Evolutionary conservation across 2,113 vertebrate genomes (phyloP), one percentile per base, ranked within the genome.

Genomic region (Austrofundulus limnaeus): DNA sequence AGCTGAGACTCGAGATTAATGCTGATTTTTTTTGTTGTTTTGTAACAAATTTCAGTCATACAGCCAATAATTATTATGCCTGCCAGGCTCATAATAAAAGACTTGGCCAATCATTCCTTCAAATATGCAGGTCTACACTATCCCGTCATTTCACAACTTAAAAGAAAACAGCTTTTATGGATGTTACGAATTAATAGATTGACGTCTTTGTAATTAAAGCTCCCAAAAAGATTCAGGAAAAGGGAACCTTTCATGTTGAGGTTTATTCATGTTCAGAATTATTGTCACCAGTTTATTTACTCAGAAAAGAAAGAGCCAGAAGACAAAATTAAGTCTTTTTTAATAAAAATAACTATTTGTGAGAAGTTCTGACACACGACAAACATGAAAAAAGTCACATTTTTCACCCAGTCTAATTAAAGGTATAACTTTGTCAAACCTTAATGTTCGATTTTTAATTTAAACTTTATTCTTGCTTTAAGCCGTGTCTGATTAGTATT

Each of bases 381-480:
- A 34, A 10, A 2, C 8, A 10, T 34, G 31, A 9, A 8, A 34
- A 10, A 5, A 34, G 31, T 34, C 8, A 34, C 5, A 34, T 34
- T 34, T 34, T 34, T 34, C 5, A 10, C 31, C 31, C 31, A 34
- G 28, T 28, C 28, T n/a, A 43, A 43, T n/a, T 1, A 31, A 52
- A 52, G 25, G 11, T n/a, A 3, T 9, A 9, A n/a, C 14, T 15
- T 21, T 37, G 7, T 34, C 13, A 28, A n/a, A 47, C 23, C 8
- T 37, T 37, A n/a, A 46, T 45, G 53, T 4, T 41, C 11, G 25
- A 15, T 16, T 45, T 59, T 38, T 45, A 52, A 43, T 45, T 59
- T 38, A 51, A 52, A 43, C 9, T 28, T 25, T 3, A 57, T 54
- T 70, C 16, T 42, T 47, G 17, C 17, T 47, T 49, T n/a, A 37